Base-by-base conservation (phyloP, 2,888 invertebrate species). In the Holacanthella duospinosa region DNA sequence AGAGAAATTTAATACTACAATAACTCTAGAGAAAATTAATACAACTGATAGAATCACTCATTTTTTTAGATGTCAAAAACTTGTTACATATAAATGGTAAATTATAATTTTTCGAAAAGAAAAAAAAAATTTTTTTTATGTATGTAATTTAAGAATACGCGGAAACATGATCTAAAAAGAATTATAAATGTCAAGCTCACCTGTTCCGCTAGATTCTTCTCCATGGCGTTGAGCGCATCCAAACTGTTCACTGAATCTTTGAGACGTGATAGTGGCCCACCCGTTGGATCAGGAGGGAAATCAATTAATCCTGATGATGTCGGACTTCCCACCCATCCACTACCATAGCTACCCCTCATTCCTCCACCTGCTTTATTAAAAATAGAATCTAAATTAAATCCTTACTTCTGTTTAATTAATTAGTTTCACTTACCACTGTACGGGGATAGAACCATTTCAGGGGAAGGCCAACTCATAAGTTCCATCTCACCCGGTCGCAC, bases 201-300 rank as follows among this genome's bases (percentile, higher is more conserved):
- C 86, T 91, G 91, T 79, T 92, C 92, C 76, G 87, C 89, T 60
- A 93, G 81, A 74, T 89, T 88, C 77, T 93, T 93, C 77, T 93
- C 93, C 88, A 93, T 93, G 59, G 92, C 92, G 75, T 91, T 92
- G 6, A 93, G 82, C 55, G 92, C 91, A 79, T 93, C 92, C 70
- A 93, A 80, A n/a, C 89, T 88, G 75, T 89, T 90, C 65, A 89
- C 89, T 25, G 88, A 88, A 71, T 92, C 91, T 75, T 85, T 89
- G 64, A 92, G 80, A 77, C 90, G 90, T 29, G 88, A 86, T 65
- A 90, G 78, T 16, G 90, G 88, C 60, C 88, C 88, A 25, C 73
- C 43, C 12, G 28, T 68, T 74, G 59, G 73, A 73, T 63, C 74
- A 59, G 48, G 48, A n/a, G 48, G 48, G 21, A 48, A 48, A 21